These are phyloP conservation scores for Heliothis peltigera DNA, from an alignment of 2,888 invertebrate species.

Conservation along the genomic window DNA sequence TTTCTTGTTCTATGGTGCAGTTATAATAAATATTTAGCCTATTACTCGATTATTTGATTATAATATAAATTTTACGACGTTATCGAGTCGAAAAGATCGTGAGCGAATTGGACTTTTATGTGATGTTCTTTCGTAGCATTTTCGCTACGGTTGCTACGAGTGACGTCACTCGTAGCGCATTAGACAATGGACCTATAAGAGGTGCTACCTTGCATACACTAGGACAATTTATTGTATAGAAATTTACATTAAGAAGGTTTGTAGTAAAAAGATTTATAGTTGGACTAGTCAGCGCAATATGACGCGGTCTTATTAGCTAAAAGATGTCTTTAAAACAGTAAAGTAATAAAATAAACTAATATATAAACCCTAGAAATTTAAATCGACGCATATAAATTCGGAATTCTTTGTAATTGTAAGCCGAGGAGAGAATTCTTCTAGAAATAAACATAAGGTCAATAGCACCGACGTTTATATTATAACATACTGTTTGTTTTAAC, in stretches of 20 bases:
- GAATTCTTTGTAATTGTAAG: conserved; percentile 40
- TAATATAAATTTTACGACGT: conserved; percentile 14
- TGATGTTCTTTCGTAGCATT: conserved; percentile 28
- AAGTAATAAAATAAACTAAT: conserved; percentile 28
- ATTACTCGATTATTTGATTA: conserved; percentile 12
- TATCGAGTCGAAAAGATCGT: conserved; percentile 4
- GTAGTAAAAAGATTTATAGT: background rate
- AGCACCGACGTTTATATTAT: conserved; percentile 60
- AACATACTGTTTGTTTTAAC: conserved; percentile 63
- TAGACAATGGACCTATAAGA: background rate
- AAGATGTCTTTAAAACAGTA: background rate
- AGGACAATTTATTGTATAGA: background rate
- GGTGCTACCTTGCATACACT: background rate
- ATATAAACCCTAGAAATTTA: conserved; percentile 29
- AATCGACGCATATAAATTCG: conserved; percentile 34
- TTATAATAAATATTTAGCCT: conserved; percentile 39
- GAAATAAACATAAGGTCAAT: conserved; percentile 72
- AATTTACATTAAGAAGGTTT: background rate
- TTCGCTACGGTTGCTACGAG: conserved; percentile 40
- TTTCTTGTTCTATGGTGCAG: conserved; percentile 14
- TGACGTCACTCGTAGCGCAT: conserved; percentile 34
- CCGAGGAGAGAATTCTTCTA: conserved; percentile 56
- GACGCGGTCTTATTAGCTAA: conserved; percentile 8
- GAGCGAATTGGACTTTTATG: conserved; percentile 2
- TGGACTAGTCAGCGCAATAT: background rate